Percentiles rank a stretch among this genome's conserved stretches.
These are phyloP conservation scores for Drosophila chauvacae DNA, from an alignment of 1,140 invertebrate species.

Conservation along the genomic window DNA sequence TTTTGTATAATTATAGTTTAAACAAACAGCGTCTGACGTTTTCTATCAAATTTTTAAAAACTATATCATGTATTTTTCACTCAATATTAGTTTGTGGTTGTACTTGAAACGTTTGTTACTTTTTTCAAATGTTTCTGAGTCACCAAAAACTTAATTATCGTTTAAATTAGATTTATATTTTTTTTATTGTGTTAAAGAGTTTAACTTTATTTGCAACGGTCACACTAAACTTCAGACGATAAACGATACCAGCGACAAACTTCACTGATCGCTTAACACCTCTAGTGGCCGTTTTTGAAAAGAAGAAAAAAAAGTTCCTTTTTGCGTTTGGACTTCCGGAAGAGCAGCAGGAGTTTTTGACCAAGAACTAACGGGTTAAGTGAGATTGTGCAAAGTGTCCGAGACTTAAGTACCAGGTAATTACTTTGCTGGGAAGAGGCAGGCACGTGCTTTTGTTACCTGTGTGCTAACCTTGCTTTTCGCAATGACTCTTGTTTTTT, in stretches of 20 bases:
- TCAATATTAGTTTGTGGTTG: neutral
- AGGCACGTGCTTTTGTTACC: neutral
- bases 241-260: neutral
- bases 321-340: slow-evolving; percentile 1
- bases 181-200: neutral
- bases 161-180: slow-evolving; percentile 8
- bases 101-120: neutral
- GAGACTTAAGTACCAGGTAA: slow-evolving; percentile 1
- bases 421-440: neutral
- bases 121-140: neutral
- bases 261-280: neutral
- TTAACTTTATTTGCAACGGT: neutral
- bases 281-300: slow-evolving; percentile 21
- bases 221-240: slow-evolving; percentile 9
- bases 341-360: neutral
- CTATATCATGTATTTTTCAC: neutral
- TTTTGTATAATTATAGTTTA: neutral
- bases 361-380: neutral
- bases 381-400: neutral
- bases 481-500: neutral
- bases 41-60: neutral
- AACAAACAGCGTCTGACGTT: neutral
- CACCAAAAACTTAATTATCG: neutral
- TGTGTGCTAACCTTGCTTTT: slow-evolving; percentile 12
- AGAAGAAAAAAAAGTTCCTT: slow-evolving; percentile 9